phyloP scores from a whole-genome alignment of 2,888 invertebrate genomes.

The Agriopis aurantiaria region DNA sequence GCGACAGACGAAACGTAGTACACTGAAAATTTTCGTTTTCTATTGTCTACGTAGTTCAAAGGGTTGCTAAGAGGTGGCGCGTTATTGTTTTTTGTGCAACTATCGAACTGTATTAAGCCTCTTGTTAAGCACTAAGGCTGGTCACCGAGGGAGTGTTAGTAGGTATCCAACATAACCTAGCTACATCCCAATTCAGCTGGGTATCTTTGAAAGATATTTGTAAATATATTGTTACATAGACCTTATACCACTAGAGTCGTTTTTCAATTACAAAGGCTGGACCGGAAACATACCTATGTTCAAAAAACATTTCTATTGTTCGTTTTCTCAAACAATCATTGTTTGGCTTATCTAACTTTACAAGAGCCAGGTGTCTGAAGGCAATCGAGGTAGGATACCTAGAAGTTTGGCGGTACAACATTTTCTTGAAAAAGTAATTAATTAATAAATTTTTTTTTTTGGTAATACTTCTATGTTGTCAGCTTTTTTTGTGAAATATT shows the following conservation, averaged over 20 bases:
- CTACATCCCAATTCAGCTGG: too few relatives aligned
- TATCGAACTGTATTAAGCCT: neutral
- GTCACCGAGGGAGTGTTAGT: too few relatives aligned
- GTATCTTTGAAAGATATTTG: too few relatives aligned
- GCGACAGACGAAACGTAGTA: neutral
- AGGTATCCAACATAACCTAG: too few relatives aligned
- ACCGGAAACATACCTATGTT: constrained; percentile 1
- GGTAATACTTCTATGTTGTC: too few relatives aligned
- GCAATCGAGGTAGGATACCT: neutral
- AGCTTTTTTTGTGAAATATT: too few relatives aligned
- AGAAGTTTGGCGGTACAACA: too few relatives aligned
- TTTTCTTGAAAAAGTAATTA: too few relatives aligned
- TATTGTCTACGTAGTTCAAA: constrained; percentile 34
- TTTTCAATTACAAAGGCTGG: neutral
- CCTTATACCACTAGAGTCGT: too few relatives aligned
- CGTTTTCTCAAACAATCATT: neutral
- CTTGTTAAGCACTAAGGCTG: too few relatives aligned
- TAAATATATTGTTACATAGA: too few relatives aligned
- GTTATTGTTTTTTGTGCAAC: neutral
- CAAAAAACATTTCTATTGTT: neutral
- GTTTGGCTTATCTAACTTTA: neutral
- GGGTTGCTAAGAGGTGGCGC: constrained; percentile 52
- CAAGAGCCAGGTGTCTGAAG: neutral
- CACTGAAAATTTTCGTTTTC: constrained; percentile 14
- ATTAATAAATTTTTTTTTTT: too few relatives aligned